Conservation (phyloP, 2,888 invertebrate genomes). For the Diaperis boleti region DNA sequence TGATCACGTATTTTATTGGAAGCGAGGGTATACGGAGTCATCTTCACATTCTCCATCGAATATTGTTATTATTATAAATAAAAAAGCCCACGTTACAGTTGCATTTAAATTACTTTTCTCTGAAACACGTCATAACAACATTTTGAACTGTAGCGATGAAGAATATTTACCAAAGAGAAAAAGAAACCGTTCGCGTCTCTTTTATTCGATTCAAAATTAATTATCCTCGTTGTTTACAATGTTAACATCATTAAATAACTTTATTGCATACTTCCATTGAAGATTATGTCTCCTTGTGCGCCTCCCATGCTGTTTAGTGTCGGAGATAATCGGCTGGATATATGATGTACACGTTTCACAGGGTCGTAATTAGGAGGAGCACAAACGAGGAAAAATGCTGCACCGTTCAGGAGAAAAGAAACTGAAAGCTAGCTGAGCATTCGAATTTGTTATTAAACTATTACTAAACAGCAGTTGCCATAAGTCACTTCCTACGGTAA, state of each 20-base stretch:
- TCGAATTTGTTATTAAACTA: no score
- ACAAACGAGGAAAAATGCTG: neutral
- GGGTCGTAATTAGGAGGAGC: constrained; percentile 29
- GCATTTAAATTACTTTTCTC: constrained; percentile 35
- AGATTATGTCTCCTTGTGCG: constrained; percentile 34
- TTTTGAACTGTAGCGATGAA: constrained; percentile 7
- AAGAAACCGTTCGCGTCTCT: constrained; percentile 3
- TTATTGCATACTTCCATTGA: constrained; percentile 30
- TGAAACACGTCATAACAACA: constrained; percentile 16
- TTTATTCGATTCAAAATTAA: constrained; percentile 34
- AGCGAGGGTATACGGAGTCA: neutral
- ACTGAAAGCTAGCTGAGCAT: no score
- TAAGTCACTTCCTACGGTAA: no score
- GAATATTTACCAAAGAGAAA: neutral
- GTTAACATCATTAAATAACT: constrained; percentile 35
- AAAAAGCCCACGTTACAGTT: constrained; percentile 29
- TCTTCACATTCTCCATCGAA: constrained; percentile 28
- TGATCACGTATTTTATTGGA: constrained; percentile 31
- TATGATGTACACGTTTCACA: constrained; percentile 21
- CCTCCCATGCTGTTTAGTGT: constrained; percentile 28
- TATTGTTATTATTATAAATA: constrained; percentile 31
- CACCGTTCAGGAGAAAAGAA: constrained; percentile 1
- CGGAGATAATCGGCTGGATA: constrained; percentile 13
- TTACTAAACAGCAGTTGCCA: no score
- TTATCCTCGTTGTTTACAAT: constrained; percentile 33